A percentile compares a stretch with the other conserved stretches of the same genome.
Evolutionary conservation across 2,797 vertebrate genomes (phyloP).

Genomic region (Malacoraja senta): DNA sequence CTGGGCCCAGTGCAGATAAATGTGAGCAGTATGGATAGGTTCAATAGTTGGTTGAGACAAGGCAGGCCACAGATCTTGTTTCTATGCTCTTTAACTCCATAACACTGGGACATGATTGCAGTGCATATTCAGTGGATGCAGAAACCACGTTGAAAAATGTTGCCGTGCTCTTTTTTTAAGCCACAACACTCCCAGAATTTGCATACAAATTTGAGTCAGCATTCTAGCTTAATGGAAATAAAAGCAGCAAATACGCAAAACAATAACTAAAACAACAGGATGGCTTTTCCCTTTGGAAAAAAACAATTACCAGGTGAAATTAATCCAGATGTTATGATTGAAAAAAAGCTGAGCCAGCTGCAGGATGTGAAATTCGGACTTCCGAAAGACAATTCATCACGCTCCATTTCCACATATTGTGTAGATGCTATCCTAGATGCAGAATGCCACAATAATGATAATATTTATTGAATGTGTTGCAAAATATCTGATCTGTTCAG

Average conservation of each 20-base stretch:
- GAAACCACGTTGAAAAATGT: background rate
- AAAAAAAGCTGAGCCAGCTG: background rate
- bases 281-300: background rate
- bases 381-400: background rate
- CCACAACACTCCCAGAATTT: background rate
- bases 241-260: background rate
- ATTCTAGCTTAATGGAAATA: background rate
- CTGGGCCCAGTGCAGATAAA: too few species aligned
- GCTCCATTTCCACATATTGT: background rate
- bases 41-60: too few species aligned
- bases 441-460: background rate
- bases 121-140: background rate
- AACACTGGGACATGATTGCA: background rate
- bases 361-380: background rate
- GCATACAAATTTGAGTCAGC: background rate
- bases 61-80: too few species aligned
- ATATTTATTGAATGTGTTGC: background rate
- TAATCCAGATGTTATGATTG: background rate
- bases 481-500: background rate
- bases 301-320: background rate
- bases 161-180: background rate
- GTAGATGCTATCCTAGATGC: background rate
- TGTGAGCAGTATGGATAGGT: too few species aligned
- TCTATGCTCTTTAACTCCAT: too few species aligned
- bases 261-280: background rate